phyloP scores from a whole-genome alignment of 2,888 invertebrate genomes.

The Coleophora deauratella region DNA sequence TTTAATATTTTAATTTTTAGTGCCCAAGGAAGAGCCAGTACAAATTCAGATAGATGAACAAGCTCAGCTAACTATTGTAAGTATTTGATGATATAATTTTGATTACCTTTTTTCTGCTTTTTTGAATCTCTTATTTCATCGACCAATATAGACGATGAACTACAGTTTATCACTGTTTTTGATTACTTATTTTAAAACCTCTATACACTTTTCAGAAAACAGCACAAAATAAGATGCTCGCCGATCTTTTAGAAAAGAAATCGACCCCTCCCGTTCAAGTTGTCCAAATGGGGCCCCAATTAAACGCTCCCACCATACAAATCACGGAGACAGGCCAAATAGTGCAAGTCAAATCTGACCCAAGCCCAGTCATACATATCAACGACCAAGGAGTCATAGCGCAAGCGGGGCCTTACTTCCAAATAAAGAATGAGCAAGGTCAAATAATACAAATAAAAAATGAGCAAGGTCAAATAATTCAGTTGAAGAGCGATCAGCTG shows the following conservation, averaged over 20 bases:
- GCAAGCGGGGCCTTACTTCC: conserved; percentile 50
- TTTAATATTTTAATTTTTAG: conserved; percentile 27
- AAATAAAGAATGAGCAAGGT: conserved; percentile 63
- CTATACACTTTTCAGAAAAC: conserved; percentile 37
- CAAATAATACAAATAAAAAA: conserved; percentile 61
- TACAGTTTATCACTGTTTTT: no score
- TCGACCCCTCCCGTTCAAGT: conserved; percentile 69
- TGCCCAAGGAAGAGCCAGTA: conserved; percentile 52
- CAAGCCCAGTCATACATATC: conserved; percentile 48
- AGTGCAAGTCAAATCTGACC: conserved; percentile 55
- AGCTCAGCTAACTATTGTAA: conserved; percentile 56
- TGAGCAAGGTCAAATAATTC: conserved; percentile 62
- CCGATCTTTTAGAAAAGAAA: conserved; percentile 88
- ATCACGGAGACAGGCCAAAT: conserved; percentile 67
- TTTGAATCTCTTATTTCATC: no score
- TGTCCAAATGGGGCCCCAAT: conserved; percentile 57
- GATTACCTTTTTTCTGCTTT: neutral
- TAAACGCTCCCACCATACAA: conserved; percentile 64
- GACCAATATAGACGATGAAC: no score
- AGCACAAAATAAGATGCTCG: conserved; percentile 83
- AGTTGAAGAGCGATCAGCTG: conserved; percentile 53
- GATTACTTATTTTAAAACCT: no score
- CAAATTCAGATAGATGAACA: conserved; percentile 66
- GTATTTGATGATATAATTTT: conserved; percentile 23
- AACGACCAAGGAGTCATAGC: conserved; percentile 21